Evolutionary conservation across 2,113 vertebrate species (phyloP).

Genomic region (Sturnus vulgaris): DNA sequence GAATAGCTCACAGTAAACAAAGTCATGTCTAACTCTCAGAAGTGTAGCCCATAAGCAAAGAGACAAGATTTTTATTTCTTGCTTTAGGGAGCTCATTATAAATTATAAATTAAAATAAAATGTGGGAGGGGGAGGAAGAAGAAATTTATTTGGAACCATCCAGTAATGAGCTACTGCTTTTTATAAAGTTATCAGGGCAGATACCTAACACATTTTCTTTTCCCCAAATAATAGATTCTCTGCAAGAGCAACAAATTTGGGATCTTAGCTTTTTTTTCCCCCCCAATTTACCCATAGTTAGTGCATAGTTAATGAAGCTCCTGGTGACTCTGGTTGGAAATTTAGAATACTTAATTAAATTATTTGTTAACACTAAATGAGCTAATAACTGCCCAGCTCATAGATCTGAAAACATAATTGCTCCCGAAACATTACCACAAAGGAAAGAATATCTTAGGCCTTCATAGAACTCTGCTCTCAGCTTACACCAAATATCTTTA

Average conservation of each 20-base stretch:
- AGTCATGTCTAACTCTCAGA: neutral
- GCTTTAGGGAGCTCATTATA: neutral
- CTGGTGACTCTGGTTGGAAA: fast-evolving
- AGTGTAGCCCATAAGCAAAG: neutral
- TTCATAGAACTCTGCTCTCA: neutral
- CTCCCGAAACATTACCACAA: neutral
- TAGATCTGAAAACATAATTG: neutral
- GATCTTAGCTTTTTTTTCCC: neutral
- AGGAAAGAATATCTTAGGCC: neutral
- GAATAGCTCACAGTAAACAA: neutral
- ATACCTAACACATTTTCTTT: neutral
- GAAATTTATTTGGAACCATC: neutral
- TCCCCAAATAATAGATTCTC: neutral
- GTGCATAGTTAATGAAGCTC: neutral
- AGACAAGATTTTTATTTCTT: neutral
- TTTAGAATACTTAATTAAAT: neutral
- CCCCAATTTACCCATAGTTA: neutral
- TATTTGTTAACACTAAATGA: neutral
- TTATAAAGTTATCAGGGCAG: neutral
- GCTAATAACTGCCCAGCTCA: neutral
- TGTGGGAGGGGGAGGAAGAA: neutral
- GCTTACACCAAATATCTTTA: neutral
- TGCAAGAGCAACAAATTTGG: neutral
- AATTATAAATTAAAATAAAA: neutral
- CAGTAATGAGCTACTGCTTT: neutral